Percentiles rank a stretch among this genome's conserved stretches.
Evolutionary conservation across 2,888 invertebrate species (phyloP).

Genomic region (Quadroppia sp.): DNA sequence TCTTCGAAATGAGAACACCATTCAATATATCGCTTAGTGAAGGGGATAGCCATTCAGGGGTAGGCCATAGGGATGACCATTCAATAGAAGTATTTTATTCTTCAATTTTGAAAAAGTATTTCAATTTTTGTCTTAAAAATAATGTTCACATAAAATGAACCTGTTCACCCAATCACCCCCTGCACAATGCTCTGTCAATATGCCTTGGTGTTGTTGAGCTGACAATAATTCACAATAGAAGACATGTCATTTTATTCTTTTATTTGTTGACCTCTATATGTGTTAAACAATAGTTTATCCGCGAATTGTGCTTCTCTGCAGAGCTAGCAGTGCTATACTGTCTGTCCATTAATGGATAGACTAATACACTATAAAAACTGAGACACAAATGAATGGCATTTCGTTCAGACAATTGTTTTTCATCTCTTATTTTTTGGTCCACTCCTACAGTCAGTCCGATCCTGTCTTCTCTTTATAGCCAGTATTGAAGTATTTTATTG

Average conservation of each 20-base stretch:
- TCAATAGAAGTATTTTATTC: no score
- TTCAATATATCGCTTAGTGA: background rate
- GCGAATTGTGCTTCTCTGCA: background rate
- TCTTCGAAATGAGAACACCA: no score
- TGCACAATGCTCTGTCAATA: constrained; percentile 6
- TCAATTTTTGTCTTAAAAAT: no score
- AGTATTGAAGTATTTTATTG: constrained; percentile 29
- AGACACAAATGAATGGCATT: constrained; percentile 35
- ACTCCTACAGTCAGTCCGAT: background rate
- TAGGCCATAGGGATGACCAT: no score
- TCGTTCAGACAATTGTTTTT: constrained; percentile 28
- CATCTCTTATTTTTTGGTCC: constrained; percentile 1
- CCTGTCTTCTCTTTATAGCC: background rate
- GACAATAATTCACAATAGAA: constrained; percentile 29
- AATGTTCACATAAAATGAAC: no score
- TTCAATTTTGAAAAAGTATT: no score
- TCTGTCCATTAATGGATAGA: constrained; percentile 11
- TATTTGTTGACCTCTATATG: constrained; percentile 26
- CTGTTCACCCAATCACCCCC: no score
- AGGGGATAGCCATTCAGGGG: no score
- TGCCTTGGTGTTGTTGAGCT: background rate
- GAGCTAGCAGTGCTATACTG: background rate
- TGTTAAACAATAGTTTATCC: constrained; percentile 24
- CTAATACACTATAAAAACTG: background rate
- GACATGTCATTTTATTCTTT: constrained; percentile 25